Percentiles rank a stretch among this genome's conserved stretches.
Conservation (phyloP, 2,888 invertebrate genomes). For the Drosophila fungiperda region DNA sequence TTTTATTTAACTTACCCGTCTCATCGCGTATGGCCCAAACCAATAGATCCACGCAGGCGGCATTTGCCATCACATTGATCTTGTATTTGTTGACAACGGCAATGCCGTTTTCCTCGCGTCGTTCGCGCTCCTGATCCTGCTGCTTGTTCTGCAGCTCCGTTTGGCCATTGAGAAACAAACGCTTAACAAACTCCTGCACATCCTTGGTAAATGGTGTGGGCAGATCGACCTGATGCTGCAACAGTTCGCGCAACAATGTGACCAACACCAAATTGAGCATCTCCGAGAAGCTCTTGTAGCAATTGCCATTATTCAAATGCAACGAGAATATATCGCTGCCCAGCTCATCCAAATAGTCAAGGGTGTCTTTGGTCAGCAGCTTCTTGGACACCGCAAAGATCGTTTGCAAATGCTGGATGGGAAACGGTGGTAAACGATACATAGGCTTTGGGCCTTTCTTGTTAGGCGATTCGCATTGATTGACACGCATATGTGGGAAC, state of each 20-base stretch:
- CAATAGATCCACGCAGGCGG: slow-evolving; percentile 97
- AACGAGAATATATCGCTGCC: slow-evolving; percentile 91
- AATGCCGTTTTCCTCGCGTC: slow-evolving; percentile 90
- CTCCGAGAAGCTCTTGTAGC: slow-evolving; percentile 97
- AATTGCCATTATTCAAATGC: slow-evolving; percentile 92
- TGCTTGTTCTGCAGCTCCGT: slow-evolving; percentile 95
- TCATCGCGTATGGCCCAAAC: slow-evolving; percentile 99
- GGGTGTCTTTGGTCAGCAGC: slow-evolving; percentile 92
- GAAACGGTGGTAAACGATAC: slow-evolving; percentile 78
- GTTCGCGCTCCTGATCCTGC: slow-evolving; percentile 94
- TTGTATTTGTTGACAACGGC: slow-evolving; percentile 94
- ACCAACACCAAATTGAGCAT: slow-evolving; percentile 97
- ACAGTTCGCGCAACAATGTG: slow-evolving; percentile 94
- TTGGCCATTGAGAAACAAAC: slow-evolving; percentile 95
- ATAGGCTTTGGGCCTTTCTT: slow-evolving; percentile 85
- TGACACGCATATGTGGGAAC: slow-evolving; percentile 92
- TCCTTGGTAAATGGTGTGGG: slow-evolving; percentile 96
- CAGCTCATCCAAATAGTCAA: slow-evolving; percentile 93
- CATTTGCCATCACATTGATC: slow-evolving; percentile 98
- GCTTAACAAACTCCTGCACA: slow-evolving; percentile 95
- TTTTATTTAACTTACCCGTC: slow-evolving; percentile 89
- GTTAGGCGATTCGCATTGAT: slow-evolving; percentile 88
- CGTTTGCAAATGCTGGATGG: slow-evolving; percentile 91
- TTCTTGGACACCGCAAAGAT: slow-evolving; percentile 93
- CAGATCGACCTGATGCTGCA: slow-evolving; percentile 95